Conservation (phyloP, 1,140 invertebrate species). For the Hyles euphorbiae region DNA sequence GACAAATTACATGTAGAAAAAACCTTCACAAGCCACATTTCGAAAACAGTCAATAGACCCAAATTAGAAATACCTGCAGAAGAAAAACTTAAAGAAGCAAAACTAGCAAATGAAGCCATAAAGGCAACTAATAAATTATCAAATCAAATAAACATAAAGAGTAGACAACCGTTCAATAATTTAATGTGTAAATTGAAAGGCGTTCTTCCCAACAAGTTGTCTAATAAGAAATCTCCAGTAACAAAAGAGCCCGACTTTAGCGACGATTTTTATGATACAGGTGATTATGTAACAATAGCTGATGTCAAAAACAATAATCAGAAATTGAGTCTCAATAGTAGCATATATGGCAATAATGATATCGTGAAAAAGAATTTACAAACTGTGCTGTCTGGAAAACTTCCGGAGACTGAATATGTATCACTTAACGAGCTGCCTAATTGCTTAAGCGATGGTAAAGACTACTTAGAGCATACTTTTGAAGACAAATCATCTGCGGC, state of each 20-base stretch:
- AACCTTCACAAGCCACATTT: slow-evolving; percentile 12
- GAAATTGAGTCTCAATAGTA: slow-evolving; percentile 72
- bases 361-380: slow-evolving; percentile 76
- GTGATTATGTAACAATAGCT: slow-evolving; percentile 90
- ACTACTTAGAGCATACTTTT: slow-evolving; percentile 59
- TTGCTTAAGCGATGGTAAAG: slow-evolving; percentile 70
- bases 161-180: slow-evolving; percentile 77
- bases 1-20: slow-evolving; percentile 18
- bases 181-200: slow-evolving; percentile 80
- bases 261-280: slow-evolving; percentile 76
- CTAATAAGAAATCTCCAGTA: slow-evolving; percentile 71
- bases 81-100: slow-evolving; percentile 47
- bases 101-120: slow-evolving; percentile 33
- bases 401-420: slow-evolving; percentile 84
- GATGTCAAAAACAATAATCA: slow-evolving; percentile 86
- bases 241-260: slow-evolving; percentile 64
- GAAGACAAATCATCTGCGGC: slow-evolving; percentile 43
- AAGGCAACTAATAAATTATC: slow-evolving; percentile 53
- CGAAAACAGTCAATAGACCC: slow-evolving; percentile 47
- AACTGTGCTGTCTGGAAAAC: slow-evolving; percentile 74
- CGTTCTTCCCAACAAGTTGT: slow-evolving; percentile 75
- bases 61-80: slow-evolving; percentile 68
- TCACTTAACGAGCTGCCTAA: slow-evolving; percentile 87
- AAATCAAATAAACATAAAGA: slow-evolving; percentile 57
- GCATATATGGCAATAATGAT: slow-evolving; percentile 76